Evolutionary conservation across 2,797 vertebrate genomes (phyloP).

Genomic region (Sebastes steindachneri): DNA sequence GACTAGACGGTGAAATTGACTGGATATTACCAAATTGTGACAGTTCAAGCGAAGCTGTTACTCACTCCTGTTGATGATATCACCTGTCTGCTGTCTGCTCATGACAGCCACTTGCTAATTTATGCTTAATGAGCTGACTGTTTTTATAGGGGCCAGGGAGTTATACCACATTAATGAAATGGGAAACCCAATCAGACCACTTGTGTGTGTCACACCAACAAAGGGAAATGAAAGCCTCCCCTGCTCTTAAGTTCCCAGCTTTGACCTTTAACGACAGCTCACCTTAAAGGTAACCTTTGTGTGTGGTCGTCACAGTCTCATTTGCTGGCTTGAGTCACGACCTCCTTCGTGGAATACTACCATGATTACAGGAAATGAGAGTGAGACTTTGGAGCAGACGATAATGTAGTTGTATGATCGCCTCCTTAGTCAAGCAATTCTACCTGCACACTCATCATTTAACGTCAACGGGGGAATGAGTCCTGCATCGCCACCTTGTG

Average conservation of each 20-base stretch:
- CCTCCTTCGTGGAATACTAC: constrained; percentile 37
- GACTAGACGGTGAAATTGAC: constrained; percentile 58
- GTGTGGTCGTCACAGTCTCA: constrained; percentile 49
- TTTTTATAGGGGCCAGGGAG: constrained; percentile 13
- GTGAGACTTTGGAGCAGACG: constrained; percentile 43
- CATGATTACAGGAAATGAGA: constrained; percentile 75
- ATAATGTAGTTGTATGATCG: constrained; percentile 50
- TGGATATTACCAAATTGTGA: constrained; percentile 58
- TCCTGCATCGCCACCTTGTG: constrained; percentile 81
- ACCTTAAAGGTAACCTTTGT: constrained; percentile 58
- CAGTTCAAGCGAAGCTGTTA: constrained; percentile 39
- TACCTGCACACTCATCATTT: constrained; percentile 78
- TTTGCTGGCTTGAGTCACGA: constrained; percentile 70
- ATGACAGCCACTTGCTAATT: constrained; percentile 35
- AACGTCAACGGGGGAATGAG: constrained; percentile 61
- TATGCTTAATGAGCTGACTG: constrained; percentile 34
- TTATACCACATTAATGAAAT: constrained; percentile 49
- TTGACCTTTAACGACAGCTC: constrained; percentile 44
- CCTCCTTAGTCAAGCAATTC: constrained; percentile 56
- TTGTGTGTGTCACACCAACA: constrained; percentile 55
- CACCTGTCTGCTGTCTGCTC: constrained; percentile 60
- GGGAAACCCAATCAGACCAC: constrained; percentile 45
- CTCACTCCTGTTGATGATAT: constrained; percentile 61
- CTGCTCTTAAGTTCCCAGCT: constrained; percentile 32
- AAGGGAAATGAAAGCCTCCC: constrained; percentile 61